Percentiles rank a stretch among this genome's conserved stretches.
phyloP scores from a whole-genome alignment of 2,113 vertebrate genomes.

The Hippocampus guttulatus region DNA sequence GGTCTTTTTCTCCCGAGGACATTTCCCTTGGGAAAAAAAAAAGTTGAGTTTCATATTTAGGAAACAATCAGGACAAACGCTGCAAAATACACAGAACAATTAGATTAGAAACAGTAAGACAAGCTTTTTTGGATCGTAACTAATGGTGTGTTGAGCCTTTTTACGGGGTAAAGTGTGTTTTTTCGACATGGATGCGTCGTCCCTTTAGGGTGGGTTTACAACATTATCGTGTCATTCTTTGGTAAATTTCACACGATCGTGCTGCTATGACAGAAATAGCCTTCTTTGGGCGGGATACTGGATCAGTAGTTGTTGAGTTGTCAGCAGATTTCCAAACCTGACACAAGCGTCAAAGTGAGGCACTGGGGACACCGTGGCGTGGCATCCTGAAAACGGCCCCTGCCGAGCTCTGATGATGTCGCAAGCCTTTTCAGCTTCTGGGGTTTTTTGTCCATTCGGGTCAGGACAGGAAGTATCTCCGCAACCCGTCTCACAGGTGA shows the following conservation, averaged over 20 bases:
- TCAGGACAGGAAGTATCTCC: conserved; percentile 4
- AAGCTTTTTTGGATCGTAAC: no score
- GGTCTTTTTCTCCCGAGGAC: background rate
- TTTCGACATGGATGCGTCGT: no score
- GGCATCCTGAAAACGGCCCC: conserved; percentile 24
- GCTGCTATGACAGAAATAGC: no score
- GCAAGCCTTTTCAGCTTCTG: conserved; percentile 15
- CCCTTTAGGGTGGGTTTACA: no score
- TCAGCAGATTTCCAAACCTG: conserved; percentile 14
- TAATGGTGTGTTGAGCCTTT: background rate
- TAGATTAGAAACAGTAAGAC: background rate
- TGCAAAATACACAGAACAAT: background rate
- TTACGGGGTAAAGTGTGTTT: background rate
- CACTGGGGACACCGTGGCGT: conserved; percentile 1
- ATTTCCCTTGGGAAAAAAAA: conserved; percentile 17
- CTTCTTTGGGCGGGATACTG: no score
- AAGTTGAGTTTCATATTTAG: background rate
- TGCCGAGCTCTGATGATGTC: conserved; percentile 11
- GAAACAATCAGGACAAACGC: background rate
- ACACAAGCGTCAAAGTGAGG: conserved; percentile 11
- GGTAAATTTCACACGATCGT: no score
- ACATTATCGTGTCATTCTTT: no score
- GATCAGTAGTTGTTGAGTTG: background rate
- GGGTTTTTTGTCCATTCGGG: background rate
- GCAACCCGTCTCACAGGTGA: conserved; percentile 10